Conservation (phyloP, 2,797 vertebrate species). For the Leucoraja ocellata region DNA sequence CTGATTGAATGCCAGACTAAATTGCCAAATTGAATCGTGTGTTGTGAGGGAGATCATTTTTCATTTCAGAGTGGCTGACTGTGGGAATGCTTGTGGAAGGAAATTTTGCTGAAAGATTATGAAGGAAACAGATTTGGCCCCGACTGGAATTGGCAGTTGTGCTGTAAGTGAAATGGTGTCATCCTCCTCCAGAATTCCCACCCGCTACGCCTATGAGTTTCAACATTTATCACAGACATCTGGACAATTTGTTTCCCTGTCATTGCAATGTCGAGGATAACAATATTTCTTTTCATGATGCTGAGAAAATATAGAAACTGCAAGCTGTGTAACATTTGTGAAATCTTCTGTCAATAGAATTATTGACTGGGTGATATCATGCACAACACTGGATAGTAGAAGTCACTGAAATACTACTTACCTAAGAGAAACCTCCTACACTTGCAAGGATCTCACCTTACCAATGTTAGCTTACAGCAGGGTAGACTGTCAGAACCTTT, state of each 20-base stretch:
- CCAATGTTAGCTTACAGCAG: too few species aligned
- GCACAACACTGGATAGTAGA: not conserved
- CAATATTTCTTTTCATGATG: not conserved
- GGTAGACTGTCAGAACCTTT: too few species aligned
- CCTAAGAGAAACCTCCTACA: too few species aligned
- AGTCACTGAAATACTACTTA: too few species aligned
- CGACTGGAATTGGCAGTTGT: not conserved
- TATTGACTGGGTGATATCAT: not conserved
- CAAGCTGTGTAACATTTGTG: not conserved
- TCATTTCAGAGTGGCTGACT: not conserved
- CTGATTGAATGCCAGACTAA: not conserved
- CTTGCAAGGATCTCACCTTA: too few species aligned
- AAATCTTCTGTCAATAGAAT: not conserved
- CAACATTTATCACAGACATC: not conserved
- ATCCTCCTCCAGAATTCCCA: constrained; percentile 19
- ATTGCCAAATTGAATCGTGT: not conserved
- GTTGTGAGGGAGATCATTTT: not conserved
- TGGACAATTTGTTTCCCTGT: not conserved
- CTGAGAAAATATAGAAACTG: not conserved
- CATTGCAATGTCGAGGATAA: not conserved
- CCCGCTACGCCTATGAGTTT: not conserved
- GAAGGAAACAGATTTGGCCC: not conserved
- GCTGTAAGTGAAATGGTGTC: too few species aligned
- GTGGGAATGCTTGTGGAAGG: not conserved
- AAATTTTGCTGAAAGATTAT: not conserved